Evolutionary conservation across 2,888 invertebrate species (phyloP).

Genomic region (Bedellia somnulentella): DNA sequence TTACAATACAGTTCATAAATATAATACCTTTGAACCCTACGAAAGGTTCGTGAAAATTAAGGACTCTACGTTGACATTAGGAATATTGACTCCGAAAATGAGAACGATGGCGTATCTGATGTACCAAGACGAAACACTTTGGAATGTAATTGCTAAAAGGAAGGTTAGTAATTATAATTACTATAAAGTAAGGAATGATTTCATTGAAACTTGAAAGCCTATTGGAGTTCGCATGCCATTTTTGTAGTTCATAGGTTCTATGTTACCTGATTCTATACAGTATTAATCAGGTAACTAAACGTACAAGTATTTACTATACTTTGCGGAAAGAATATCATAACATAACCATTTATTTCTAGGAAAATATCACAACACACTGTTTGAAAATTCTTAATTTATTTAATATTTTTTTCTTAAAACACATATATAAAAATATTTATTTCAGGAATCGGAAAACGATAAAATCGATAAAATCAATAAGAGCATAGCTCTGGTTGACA

Average conservation of each 20-base stretch:
- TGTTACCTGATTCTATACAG: too few relatives aligned
- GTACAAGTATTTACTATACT: too few relatives aligned
- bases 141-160: constrained; percentile 26
- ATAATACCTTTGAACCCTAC: constrained; percentile 51
- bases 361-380: not conserved
- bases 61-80: constrained; percentile 51
- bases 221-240: too few relatives aligned
- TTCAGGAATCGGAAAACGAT: not conserved
- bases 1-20: constrained; percentile 51
- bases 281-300: too few relatives aligned
- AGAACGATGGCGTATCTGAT: constrained; percentile 54
- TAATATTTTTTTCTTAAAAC: not conserved
- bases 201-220: constrained; percentile 11
- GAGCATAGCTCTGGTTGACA: constrained; percentile 35
- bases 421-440: not conserved
- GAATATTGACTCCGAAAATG: constrained; percentile 48
- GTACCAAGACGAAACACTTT: constrained; percentile 34
- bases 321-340: not conserved
- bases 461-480: constrained; percentile 16
- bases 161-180: constrained; percentile 25
- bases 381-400: not conserved
- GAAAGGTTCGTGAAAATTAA: constrained; percentile 44
- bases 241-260: too few relatives aligned
- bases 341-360: not conserved
- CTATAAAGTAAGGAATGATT: constrained; percentile 11